Conservation (phyloP, 2,113 vertebrate genomes). For the Coreoperca whiteheadi region DNA sequence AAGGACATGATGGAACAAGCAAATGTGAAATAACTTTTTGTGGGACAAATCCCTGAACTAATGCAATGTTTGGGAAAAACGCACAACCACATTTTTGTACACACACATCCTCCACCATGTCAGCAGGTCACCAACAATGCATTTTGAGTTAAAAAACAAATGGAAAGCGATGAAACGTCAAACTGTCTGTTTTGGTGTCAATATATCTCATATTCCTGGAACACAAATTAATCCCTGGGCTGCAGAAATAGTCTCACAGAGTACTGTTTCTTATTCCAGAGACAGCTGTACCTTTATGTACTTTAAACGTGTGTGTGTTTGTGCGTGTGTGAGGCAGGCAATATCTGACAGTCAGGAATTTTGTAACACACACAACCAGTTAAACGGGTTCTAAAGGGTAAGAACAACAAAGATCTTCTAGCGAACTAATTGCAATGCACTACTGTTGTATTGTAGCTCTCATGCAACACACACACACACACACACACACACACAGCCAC, state of each 20-base stretch:
- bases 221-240: neutral
- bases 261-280: neutral
- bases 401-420: neutral
- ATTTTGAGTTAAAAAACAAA: neutral
- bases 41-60: neutral
- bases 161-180: neutral
- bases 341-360: neutral
- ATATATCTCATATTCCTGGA: neutral
- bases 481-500: slow-evolving; percentile 12
- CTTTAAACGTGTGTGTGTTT: neutral
- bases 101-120: neutral
- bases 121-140: neutral
- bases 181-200: neutral
- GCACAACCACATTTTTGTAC: neutral
- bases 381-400: slow-evolving; percentile 14
- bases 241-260: neutral
- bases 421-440: slow-evolving; percentile 3
- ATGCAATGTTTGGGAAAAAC: slow-evolving; percentile 14
- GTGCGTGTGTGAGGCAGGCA: neutral
- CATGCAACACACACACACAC: slow-evolving; percentile 2
- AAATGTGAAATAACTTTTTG: neutral
- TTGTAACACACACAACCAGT: slow-evolving; percentile 2
- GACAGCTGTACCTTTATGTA: neutral
- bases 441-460: neutral
- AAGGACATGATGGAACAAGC: neutral